phyloP scores from a whole-genome alignment of 2,888 invertebrate genomes.

The Dasysyrphus tricinctus region DNA sequence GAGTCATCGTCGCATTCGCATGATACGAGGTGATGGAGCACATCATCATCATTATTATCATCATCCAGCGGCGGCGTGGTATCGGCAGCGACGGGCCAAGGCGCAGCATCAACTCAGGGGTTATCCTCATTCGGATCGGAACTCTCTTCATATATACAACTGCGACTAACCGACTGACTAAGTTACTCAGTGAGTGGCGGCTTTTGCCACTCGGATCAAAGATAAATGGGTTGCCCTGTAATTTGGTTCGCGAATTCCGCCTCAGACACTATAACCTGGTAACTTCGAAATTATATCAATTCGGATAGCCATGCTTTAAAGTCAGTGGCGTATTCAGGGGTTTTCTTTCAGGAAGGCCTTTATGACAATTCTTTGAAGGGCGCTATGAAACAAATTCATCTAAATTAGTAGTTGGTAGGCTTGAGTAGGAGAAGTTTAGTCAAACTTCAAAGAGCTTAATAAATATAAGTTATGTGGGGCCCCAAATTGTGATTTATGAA shows the following conservation, averaged over 20 bases:
- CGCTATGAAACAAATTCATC: too few species aligned
- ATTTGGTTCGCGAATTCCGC: constrained; percentile 73
- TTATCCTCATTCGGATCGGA: constrained; percentile 7
- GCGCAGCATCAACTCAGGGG: constrained; percentile 21
- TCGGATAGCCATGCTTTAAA: constrained; percentile 36
- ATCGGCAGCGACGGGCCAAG: not conserved
- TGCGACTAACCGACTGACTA: constrained; percentile 57
- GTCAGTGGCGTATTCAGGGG: not conserved
- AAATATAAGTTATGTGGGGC: too few species aligned
- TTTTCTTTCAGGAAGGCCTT: not conserved
- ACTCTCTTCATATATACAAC: not conserved
- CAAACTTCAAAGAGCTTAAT: too few species aligned
- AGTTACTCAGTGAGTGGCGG: constrained; percentile 71
- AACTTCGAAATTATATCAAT: constrained; percentile 70
- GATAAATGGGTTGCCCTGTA: constrained; percentile 75
- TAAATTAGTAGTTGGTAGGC: too few species aligned
- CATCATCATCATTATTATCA: constrained; percentile 73
- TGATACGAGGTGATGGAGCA: constrained; percentile 72
- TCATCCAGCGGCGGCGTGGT: constrained; percentile 11
- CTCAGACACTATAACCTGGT: constrained; percentile 43
- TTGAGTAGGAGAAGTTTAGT: too few species aligned
- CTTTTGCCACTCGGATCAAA: constrained; percentile 75
- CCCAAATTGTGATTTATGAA: too few species aligned
- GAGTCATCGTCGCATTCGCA: constrained; percentile 70
- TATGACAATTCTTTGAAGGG: not conserved